Evolutionary conservation across 1,140 invertebrate genomes (phyloP), one percentile per base, ranked within the genome.

Genomic region (Colletes gigas): DNA sequence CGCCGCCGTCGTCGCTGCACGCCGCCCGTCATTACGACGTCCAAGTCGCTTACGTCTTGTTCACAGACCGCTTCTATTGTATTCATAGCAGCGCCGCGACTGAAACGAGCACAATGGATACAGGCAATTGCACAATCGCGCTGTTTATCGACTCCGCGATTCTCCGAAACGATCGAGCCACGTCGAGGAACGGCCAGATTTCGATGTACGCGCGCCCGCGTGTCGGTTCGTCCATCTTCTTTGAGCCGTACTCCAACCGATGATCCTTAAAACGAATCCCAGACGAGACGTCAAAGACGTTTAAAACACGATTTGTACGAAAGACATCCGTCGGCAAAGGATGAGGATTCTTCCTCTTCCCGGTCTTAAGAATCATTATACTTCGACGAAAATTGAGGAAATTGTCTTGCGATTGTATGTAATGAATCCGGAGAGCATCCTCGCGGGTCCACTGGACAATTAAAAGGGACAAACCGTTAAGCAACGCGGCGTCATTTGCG

Each of bases 121-220:
- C n/a, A 9, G 17, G 69, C 77, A 73, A 79, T 79, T 73, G 77
- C 77, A 57, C 77, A 73, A 79, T 79, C 77, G 52, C 77, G 60
- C 21, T 54, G 77, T 79, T 79, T 65, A 79, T 79, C 77, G 77
- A 79, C 73, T 60, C 77, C 77, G 39, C 68, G 68, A 70, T n/a
- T 54, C 57, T 5, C 8, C 15, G 19, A 54, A 50, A 54, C 59
- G 77, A 65, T 73, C 69, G 50, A 30, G 19, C 3, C 2, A 71
- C 47, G 44, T 54, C 66, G 66, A 41, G 57, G 50, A 69, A 60
- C 66, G 47, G 14, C 44, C 44, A 19, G 52, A 12, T 47, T n/a
- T 12, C 50, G 9, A 21, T 8, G 15, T 44, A 17, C 55, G 7
- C 50, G 7, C 50, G 14, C n/a, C 9, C 12, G 5, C 44, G 4